Conservation (phyloP, 1,140 invertebrate species). For the Matsumurasca onukii region DNA sequence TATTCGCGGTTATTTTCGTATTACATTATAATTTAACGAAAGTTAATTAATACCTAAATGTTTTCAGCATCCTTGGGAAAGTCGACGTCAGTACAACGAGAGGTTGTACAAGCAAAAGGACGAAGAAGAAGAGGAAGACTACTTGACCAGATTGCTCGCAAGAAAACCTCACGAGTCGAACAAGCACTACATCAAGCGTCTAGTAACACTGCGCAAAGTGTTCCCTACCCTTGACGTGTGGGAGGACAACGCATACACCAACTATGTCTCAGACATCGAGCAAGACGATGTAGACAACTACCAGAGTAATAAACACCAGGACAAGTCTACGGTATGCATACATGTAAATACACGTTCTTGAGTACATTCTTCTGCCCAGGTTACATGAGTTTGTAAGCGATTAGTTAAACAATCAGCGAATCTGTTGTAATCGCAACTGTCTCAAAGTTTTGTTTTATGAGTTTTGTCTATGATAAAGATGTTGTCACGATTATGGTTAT, state of each 20-base stretch:
- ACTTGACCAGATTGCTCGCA: background rate
- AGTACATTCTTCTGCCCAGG: too few species aligned
- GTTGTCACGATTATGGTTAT: too few species aligned
- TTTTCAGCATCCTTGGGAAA: constrained; percentile 11
- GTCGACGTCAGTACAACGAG: background rate
- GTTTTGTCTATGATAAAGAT: too few species aligned
- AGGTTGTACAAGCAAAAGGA: constrained; percentile 13
- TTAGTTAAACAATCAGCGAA: too few species aligned
- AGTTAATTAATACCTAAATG: too few species aligned
- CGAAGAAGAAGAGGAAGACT: background rate
- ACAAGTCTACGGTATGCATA: too few species aligned
- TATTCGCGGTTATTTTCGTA: too few species aligned
- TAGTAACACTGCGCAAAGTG: background rate
- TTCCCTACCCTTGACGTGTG: constrained; percentile 4
- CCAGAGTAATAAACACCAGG: background rate
- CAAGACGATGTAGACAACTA: background rate
- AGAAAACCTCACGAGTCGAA: background rate
- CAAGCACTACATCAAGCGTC: constrained; percentile 3
- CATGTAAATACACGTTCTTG: too few species aligned
- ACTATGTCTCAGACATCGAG: background rate
- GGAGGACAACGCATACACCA: background rate
- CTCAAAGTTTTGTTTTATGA: too few species aligned
- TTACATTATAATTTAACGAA: too few species aligned
- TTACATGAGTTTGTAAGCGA: too few species aligned
- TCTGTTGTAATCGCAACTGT: too few species aligned